phyloP scores from a whole-genome alignment of 2,888 invertebrate species.

The Bombylius major region DNA sequence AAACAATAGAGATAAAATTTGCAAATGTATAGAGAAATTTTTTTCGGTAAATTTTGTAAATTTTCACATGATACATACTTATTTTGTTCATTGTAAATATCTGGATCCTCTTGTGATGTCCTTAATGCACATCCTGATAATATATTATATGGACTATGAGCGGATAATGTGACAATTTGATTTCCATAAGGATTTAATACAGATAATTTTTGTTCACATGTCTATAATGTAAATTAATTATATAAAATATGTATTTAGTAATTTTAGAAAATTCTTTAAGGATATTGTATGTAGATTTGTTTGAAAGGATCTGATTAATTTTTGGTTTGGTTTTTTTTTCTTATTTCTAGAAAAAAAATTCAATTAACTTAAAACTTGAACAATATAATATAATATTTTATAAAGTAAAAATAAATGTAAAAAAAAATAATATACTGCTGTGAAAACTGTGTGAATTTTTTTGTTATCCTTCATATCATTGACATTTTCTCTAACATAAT shows the following conservation, averaged over 20 bases:
- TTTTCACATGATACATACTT: not conserved
- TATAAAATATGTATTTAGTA: not conserved
- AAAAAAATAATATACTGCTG: too few species aligned
- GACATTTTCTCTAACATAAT: too few species aligned
- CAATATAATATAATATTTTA: too few species aligned
- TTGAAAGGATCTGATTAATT: not conserved
- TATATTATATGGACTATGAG: constrained; percentile 44
- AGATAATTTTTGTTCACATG: constrained; percentile 59
- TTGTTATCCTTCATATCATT: too few species aligned
- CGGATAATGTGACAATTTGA: constrained; percentile 65
- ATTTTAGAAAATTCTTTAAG: not conserved
- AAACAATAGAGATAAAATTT: too few species aligned
- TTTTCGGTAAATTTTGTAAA: too few species aligned
- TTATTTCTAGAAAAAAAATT: too few species aligned
- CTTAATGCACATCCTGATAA: constrained; percentile 48
- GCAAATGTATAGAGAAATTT: too few species aligned
- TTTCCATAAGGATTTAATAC: constrained; percentile 58
- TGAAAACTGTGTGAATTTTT: too few species aligned
- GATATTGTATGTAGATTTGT: constrained; percentile 1
- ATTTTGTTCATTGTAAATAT: constrained; percentile 7
- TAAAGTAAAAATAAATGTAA: too few species aligned
- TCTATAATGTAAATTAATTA: constrained; percentile 38
- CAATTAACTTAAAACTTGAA: too few species aligned
- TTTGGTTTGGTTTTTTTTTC: too few species aligned
- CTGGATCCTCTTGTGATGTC: constrained; percentile 10